These are phyloP conservation scores for Spisula solida DNA, from an alignment of 2,888 invertebrate genomes.

Conservation along the genomic window DNA sequence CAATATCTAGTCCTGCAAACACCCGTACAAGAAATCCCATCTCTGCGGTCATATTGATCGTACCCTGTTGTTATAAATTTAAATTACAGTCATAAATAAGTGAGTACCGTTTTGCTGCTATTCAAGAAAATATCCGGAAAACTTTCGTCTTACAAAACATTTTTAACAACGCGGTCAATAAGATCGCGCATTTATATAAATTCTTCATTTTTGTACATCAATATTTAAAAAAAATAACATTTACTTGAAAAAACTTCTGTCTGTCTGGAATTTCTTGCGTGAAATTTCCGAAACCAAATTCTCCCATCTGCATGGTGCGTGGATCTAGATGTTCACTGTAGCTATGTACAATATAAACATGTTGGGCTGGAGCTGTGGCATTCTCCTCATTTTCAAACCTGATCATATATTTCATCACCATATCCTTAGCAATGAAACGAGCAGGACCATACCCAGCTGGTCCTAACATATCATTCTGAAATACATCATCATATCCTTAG, in stretches of 20 bases:
- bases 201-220: too few relatives aligned
- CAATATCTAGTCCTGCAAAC: slow-evolving; percentile 57
- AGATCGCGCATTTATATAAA: too few relatives aligned
- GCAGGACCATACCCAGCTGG: slow-evolving; percentile 64
- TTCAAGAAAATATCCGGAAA: too few relatives aligned
- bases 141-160: too few relatives aligned
- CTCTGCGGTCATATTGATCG: slow-evolving; percentile 47
- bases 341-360: slow-evolving; percentile 53
- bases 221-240: too few relatives aligned
- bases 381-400: slow-evolving; percentile 65
- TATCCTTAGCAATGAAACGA: slow-evolving; percentile 39
- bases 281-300: slow-evolving; percentile 59
- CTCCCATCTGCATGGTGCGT: slow-evolving; percentile 42
- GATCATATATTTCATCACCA: slow-evolving; percentile 48
- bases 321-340: slow-evolving; percentile 50
- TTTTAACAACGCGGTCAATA: too few relatives aligned
- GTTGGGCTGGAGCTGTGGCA: slow-evolving; percentile 66
- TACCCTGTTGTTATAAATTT: slow-evolving; percentile 12
- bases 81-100: too few relatives aligned
- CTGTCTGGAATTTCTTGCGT: slow-evolving; percentile 30
- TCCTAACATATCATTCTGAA: slow-evolving; percentile 63
- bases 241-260: slow-evolving; percentile 26
- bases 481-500: background rate
- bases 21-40: slow-evolving; percentile 50
- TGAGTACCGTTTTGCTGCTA: too few relatives aligned